Percentiles rank a stretch among this genome's conserved stretches.
These are phyloP conservation scores for Paracentrotus lividus DNA, from an alignment of 53 echinoderm and acorn worm species.

Conservation along the genomic window DNA sequence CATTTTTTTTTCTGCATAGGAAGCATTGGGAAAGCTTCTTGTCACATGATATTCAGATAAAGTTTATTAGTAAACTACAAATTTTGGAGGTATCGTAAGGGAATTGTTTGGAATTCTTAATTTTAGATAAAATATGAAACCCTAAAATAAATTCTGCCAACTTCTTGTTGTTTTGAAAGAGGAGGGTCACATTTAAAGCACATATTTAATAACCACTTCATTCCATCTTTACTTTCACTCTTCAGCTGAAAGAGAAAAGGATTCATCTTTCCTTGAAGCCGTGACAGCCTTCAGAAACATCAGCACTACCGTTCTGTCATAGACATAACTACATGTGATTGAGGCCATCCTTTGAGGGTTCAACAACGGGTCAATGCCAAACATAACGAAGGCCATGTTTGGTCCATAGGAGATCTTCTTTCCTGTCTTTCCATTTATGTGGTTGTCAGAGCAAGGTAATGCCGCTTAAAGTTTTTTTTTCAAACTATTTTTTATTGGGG, in stretches of 20 bases:
- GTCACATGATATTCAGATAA: too few species aligned
- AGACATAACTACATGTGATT: conserved; percentile 89
- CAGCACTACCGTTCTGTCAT: conserved; percentile 95
- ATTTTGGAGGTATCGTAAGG: too few species aligned
- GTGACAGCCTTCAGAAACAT: conserved; percentile 94
- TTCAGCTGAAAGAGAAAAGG: conserved; percentile 86
- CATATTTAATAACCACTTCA: not conserved
- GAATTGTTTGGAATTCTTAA: too few species aligned
- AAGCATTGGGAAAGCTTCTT: too few species aligned
- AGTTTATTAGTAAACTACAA: too few species aligned
- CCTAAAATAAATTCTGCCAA: too few species aligned
- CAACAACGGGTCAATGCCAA: conserved; percentile 72
- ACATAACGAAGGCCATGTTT: conserved; percentile 74
- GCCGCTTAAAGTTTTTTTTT: too few species aligned
- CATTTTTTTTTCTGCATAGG: too few species aligned
- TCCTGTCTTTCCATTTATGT: conserved; percentile 97
- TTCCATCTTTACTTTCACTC: not conserved
- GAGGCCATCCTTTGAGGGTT: conserved; percentile 90
- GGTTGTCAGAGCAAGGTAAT: conserved; percentile 96
- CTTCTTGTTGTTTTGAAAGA: too few species aligned
- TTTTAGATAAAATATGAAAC: too few species aligned
- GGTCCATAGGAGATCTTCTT: conserved; percentile 99
- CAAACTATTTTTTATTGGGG: too few species aligned
- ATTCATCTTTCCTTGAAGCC: conserved; percentile 87
- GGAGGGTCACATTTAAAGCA: too few species aligned